Evolutionary conservation across 2,888 invertebrate species (phyloP).

Genomic region (Phyllotreta cruciferae): DNA sequence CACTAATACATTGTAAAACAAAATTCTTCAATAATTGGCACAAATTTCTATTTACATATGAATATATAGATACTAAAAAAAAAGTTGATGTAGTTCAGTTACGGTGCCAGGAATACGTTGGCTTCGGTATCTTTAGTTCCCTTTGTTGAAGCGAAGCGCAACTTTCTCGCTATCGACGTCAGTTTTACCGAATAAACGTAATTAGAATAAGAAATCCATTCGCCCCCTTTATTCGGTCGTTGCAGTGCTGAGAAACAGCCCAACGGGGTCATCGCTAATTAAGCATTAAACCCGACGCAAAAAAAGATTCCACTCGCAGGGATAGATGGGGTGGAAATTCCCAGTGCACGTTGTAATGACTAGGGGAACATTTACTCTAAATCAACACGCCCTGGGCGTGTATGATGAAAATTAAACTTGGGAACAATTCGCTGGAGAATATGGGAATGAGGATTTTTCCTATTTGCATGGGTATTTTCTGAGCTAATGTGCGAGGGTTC

Average conservation of each 20-base stretch:
- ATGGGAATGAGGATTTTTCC: neutral
- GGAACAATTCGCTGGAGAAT: constrained; percentile 12
- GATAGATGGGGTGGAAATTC: neutral
- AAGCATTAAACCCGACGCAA: constrained; percentile 16
- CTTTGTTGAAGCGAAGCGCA: no score
- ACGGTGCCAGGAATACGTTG: no score
- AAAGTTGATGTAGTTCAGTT: no score
- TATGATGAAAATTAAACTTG: constrained; percentile 21
- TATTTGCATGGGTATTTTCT: neutral
- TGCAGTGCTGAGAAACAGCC: neutral
- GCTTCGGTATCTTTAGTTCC: no score
- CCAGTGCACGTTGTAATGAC: constrained; percentile 15
- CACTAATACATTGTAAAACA: no score
- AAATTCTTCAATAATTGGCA: no score
- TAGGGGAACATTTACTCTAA: constrained; percentile 23
- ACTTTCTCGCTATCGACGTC: no score
- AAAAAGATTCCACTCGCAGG: neutral
- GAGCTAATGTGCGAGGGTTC: neutral
- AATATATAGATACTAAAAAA: no score
- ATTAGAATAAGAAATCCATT: no score
- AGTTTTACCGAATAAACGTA: no score
- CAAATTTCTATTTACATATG: no score
- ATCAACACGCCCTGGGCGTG: constrained; percentile 23
- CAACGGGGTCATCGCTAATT: constrained; percentile 18
- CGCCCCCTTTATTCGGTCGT: no score